Evolutionary conservation across 2,113 vertebrate genomes (phyloP), one percentile per base, ranked within the genome.

Genomic region (Pomatostomus ruficeps): DNA sequence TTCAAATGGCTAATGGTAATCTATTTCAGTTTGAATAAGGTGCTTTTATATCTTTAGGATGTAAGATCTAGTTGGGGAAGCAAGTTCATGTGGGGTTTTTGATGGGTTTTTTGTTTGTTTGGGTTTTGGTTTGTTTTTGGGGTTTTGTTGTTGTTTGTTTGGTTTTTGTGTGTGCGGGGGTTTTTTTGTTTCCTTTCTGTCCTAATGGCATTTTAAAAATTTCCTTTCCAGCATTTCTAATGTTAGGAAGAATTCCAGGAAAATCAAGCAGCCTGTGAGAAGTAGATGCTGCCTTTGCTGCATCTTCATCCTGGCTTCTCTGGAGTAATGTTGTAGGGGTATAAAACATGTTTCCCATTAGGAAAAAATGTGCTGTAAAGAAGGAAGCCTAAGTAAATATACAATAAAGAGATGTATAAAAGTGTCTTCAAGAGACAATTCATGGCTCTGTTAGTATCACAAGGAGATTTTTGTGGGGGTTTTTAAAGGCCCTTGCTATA

Each of bases 311-410:
- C 57, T 91, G 65, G 42, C 25, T 92, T 94, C 94, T 90, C 85
- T 91, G 58, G 72, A 85, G 74, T 81, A 77, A 83, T n/a, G 35
- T 58, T 94, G 70, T 49, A 88, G 57, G 40, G 18, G 35, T 70
- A 89, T 96, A 89, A 96, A 94, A 84, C 42, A 31, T 57, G 22
- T 79, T 93, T 95, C 57, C 57, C 2, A 6, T 92, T 93, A 91
- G 78, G 52, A 91, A 73, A 83, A 94, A 89, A 76, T 80, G 63
- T 80, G 68, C 57, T 62, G 46, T 93, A 85, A 85, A 91, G 71
- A 65, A 70, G 54, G 81, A 94, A 85, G 42, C 72, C 88, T 78
- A 96, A 96, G 83, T 97, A 96, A 96, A 97, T 96, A 72, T 33
- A 65, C 67, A 89, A 75, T 85, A 88, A 91, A 88, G 76, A 88